Base-by-base conservation (phyloP, 2,797 vertebrate genomes). In the Gymnoscopelus braueri region DNA sequence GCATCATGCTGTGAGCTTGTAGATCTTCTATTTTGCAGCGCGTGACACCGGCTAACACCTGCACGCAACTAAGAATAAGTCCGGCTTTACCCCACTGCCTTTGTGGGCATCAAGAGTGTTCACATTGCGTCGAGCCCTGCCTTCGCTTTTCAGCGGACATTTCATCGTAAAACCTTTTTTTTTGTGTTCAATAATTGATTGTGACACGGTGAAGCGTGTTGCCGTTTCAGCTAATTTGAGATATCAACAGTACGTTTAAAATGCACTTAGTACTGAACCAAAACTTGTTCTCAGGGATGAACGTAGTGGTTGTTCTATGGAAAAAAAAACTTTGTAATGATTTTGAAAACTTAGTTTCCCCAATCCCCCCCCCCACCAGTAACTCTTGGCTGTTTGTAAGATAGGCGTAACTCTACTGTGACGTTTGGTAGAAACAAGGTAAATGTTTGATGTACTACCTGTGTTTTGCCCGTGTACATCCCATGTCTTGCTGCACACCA, bases 211-310 rank as follows among this genome's bases (percentile, higher is more conserved):
- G 48, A 71, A 76, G 8, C 39, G 6, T 53, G 63, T 74, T 75
- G 69, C 51, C 71, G 75, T 53, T 32, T 70, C 19, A 50, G 3
- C 39, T n/a, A 14, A 49, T 54, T 57, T 63, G 65, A 15, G 14
- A 54, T 59, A 55, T 56, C 11, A 60, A 74, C 66, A 74, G 75
- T 84, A 82, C 81, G 59, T 84, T 78, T 90, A 72, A 87, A 77
- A 88, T 84, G 87, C 83, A 86, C 83, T 75, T 79, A 84, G 82
- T 92, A 90, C 85, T 87, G 85, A 93, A 93, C 89, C 92, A 93
- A 93, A 94, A 89, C 85, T 82, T 85, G 83, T 85, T 90, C 93
- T 95, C 93, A 94, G 93, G 93, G 93, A 94, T 91, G 87, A 86
- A 80, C 79, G 65, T 81, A 80, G 72, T 73, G 74, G 75, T 79